A percentile compares a stretch with the other conserved stretches of the same genome.
phyloP scores from a whole-genome alignment of 2,888 invertebrate species.

The Phasia obesa region DNA sequence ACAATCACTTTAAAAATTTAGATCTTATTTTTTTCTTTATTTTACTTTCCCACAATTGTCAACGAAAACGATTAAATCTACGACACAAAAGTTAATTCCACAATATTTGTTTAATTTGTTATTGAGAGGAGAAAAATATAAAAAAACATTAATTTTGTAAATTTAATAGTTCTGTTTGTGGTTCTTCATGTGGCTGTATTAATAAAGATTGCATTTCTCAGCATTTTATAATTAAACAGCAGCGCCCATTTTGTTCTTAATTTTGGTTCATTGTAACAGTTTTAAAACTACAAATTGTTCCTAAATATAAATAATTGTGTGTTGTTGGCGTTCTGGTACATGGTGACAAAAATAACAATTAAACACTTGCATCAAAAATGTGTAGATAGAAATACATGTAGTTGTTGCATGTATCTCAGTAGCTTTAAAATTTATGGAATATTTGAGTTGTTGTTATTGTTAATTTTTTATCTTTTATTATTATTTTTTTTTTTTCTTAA shows the following conservation, averaged over 20 bases:
- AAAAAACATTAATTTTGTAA: background rate
- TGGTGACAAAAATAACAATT: constrained; percentile 27
- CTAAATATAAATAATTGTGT: constrained; percentile 33
- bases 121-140: constrained; percentile 19
- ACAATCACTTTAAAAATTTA: constrained; percentile 38
- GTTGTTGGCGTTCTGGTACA: constrained; percentile 5
- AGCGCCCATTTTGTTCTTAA: constrained; percentile 44
- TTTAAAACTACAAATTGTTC: constrained; percentile 49
- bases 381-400: background rate
- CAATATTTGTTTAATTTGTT: constrained; percentile 50
- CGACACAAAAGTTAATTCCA: constrained; percentile 63
- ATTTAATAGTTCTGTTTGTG: constrained; percentile 60
- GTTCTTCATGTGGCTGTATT: constrained; percentile 23
- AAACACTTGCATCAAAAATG: constrained; percentile 47
- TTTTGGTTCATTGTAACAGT: constrained; percentile 32
- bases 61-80: constrained; percentile 53
- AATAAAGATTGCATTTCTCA: constrained; percentile 49
- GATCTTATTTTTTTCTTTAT: constrained; percentile 37
- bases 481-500: constrained; percentile 20
- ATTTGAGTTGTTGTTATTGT: constrained; percentile 50
- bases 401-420: constrained; percentile 63
- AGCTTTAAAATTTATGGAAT: constrained; percentile 62
- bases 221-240: constrained; percentile 53
- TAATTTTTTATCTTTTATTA: background rate
- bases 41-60: constrained; percentile 67